Conservation (phyloP, 2,888 invertebrate species). For the Linyphia triangularis region DNA sequence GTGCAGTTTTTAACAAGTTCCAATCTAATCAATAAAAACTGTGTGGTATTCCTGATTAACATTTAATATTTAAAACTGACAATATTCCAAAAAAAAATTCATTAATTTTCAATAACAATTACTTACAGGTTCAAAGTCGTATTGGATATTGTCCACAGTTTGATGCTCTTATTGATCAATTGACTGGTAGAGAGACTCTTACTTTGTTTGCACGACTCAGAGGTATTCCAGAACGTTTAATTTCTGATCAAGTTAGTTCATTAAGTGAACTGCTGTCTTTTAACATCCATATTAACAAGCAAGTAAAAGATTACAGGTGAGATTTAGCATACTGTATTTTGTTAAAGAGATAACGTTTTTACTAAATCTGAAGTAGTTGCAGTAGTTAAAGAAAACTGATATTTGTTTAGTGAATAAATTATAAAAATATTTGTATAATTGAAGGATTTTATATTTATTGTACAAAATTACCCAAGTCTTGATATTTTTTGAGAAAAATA, state of each 20-base stretch:
- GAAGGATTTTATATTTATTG: too few relatives aligned
- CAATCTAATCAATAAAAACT: too few relatives aligned
- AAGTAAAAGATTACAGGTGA: conserved; percentile 79
- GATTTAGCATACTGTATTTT: neutral
- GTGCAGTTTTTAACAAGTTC: too few relatives aligned
- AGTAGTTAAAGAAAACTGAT: conserved; percentile 88
- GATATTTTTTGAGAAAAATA: too few relatives aligned
- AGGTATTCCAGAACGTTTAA: conserved; percentile 82
- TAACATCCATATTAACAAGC: conserved; percentile 83
- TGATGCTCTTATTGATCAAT: conserved; percentile 86
- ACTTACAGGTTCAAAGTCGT: conserved; percentile 78
- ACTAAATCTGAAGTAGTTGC: conserved; percentile 84
- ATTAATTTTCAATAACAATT: too few relatives aligned
- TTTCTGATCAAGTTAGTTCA: conserved; percentile 63
- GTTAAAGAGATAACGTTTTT: neutral
- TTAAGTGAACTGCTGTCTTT: conserved; percentile 74
- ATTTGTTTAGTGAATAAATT: too few relatives aligned
- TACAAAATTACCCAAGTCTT: too few relatives aligned
- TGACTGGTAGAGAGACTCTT: conserved; percentile 86
- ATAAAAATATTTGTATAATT: too few relatives aligned
- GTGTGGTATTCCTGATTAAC: too few relatives aligned
- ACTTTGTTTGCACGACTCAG: conserved; percentile 85
- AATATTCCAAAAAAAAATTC: too few relatives aligned
- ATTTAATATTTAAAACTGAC: too few relatives aligned
- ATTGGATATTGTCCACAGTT: conserved; percentile 88